phyloP scores from a whole-genome alignment of 37 sponge, comb jelly and placozoan species.

The Aphrocallistes beatrix region DNA sequence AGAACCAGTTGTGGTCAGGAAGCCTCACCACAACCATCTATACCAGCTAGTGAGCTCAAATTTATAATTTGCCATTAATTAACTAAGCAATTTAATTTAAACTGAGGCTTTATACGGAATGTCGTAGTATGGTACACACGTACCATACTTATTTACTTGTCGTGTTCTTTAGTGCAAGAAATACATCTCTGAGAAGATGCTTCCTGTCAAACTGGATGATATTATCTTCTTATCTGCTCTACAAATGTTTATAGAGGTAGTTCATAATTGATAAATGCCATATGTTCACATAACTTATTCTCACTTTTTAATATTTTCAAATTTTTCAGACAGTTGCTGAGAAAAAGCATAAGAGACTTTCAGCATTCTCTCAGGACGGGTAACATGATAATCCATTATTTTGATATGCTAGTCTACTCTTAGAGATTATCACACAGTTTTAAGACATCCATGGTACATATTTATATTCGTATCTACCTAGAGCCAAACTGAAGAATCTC shows the following conservation, averaged over 20 bases:
- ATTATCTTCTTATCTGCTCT: conserved; percentile 40
- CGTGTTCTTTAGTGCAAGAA: conserved; percentile 39
- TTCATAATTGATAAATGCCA: background rate
- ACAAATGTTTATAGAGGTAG: conserved; percentile 52
- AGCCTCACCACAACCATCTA: conserved; percentile 62
- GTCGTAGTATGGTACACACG: background rate
- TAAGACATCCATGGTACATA: background rate
- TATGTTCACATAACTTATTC: too few species aligned
- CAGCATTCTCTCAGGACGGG: background rate
- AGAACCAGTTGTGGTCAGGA: background rate
- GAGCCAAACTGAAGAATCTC: background rate
- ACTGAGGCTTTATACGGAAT: background rate
- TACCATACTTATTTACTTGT: background rate
- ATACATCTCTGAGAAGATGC: conserved; percentile 32
- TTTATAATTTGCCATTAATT: background rate
- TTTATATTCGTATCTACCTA: background rate
- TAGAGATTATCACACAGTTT: background rate
- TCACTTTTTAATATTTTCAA: background rate
- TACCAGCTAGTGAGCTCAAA: conserved; percentile 36
- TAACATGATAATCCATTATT: background rate
- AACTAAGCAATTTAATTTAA: background rate
- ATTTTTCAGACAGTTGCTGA: background rate
- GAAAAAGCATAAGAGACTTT: background rate
- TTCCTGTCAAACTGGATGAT: conserved; percentile 47
- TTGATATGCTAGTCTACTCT: background rate